Base-by-base conservation (phyloP, 2,113 vertebrate species). In the Uria aalge region DNA sequence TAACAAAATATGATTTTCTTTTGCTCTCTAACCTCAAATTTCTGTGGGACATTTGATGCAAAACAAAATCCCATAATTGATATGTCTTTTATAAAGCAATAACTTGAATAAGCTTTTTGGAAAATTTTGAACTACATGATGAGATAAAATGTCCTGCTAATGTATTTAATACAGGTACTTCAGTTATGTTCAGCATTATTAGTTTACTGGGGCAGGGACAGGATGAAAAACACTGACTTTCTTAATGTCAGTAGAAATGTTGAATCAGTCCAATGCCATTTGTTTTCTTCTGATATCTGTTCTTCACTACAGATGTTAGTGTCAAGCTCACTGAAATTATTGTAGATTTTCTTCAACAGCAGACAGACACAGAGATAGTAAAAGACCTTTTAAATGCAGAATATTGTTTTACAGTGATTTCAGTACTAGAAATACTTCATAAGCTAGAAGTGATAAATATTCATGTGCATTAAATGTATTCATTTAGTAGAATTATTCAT, bases 401-500 rank as follows among this genome's bases (percentile, higher is more conserved):
- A 86, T 86, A 91, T 81, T 89, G 38, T 95, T 96, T 95, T 74
- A 88, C 67, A 90, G 50, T 86, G 47, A 90, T 63, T 93, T 94
- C 69, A 64, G 47, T 88, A 79, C 52, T 71, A 88, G 82, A 81
- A 95, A 93, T 96, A 96, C 72, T 88, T 88, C 56, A 84, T 86
- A 92, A 95, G 19, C 38, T 78, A 52, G 64, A 94, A 88, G 56
- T 95, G 56, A 93, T 96, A 96, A 96, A 96, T 96, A 96, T 95
- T 96, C 88, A 94, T 95, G 79, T 48, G 48, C 30, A 78, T 93
- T 91, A 91, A 95, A 96, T 68, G 64, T 81, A 95, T 95, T 96
- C 85, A 95, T 94, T 95, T 93, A 91, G 76, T 64, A 89, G 83
- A 96, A 97, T 94, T 96, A 96, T 97, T 96, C 94, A 95, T 92